These are phyloP conservation scores for Hanleya hanleyi DNA, from an alignment of 2,888 invertebrate species.

Conservation along the genomic window DNA sequence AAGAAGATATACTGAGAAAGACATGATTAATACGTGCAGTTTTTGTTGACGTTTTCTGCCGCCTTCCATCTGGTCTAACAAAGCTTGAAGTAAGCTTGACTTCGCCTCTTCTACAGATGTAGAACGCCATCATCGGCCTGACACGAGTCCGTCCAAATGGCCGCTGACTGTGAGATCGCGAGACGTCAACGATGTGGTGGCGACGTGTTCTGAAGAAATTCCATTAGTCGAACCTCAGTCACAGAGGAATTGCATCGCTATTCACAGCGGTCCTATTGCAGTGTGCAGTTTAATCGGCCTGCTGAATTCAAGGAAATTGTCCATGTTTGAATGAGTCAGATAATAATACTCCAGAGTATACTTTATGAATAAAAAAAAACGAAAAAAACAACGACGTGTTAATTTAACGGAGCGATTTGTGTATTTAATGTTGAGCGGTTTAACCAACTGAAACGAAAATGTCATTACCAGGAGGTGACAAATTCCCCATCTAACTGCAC, in stretches of 20 bases:
- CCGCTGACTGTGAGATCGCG: neutral
- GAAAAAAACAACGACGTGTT: no score
- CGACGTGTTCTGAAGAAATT: neutral
- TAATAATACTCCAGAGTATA: neutral
- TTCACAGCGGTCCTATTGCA: neutral
- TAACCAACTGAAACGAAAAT: neutral
- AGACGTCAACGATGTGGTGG: neutral
- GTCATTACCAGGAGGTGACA: neutral
- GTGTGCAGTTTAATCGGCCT: neutral
- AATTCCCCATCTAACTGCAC: neutral
- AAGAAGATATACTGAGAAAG: neutral
- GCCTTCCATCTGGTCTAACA: neutral
- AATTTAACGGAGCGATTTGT: no score
- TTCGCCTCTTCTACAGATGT: no score
- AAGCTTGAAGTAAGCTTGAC: no score
- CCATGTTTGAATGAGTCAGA: neutral
- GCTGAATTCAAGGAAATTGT: neutral
- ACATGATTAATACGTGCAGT: neutral
- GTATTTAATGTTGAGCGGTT: neutral
- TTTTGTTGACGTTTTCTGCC: neutral
- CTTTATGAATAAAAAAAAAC: neutral
- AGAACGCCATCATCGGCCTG: no score
- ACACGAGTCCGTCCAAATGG: neutral
- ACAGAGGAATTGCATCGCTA: neutral
- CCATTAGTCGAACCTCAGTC: neutral